Conservation (phyloP, 92 coral and sea anemone genomes). For the Palythoa grandis region DNA sequence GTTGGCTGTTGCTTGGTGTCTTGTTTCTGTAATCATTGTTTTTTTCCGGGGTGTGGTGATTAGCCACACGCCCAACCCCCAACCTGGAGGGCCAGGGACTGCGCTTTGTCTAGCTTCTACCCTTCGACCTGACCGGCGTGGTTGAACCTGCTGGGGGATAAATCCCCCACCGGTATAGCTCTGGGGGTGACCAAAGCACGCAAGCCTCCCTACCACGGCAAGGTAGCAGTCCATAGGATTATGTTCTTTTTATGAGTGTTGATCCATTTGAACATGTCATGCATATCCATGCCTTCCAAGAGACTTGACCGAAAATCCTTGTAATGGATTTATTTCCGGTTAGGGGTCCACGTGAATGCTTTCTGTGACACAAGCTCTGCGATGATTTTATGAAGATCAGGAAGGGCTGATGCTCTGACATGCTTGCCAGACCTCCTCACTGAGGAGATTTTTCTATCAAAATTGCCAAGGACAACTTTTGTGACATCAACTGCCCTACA, state of each 20-base stretch:
- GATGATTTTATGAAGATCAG: slow-evolving; percentile 55
- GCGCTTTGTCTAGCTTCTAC: too few species aligned
- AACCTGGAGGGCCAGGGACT: too few species aligned
- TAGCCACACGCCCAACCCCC: too few species aligned
- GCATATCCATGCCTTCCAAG: slow-evolving; percentile 53
- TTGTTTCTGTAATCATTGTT: too few species aligned
- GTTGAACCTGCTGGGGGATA: too few species aligned
- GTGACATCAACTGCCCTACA: slow-evolving; percentile 55
- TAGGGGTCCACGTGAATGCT: slow-evolving; percentile 41
- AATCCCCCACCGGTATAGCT: too few species aligned
- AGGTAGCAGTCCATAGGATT: too few species aligned
- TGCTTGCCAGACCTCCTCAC: slow-evolving; percentile 61
- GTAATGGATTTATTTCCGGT: slow-evolving; percentile 52
- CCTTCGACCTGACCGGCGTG: too few species aligned
- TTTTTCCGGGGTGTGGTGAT: too few species aligned
- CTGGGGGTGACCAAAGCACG: too few species aligned
- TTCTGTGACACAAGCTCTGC: slow-evolving; percentile 47
- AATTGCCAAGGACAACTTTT: slow-evolving; percentile 42
- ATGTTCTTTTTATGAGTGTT: slow-evolving; percentile 61
- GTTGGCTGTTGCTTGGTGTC: too few species aligned
- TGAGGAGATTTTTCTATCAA: slow-evolving; percentile 44
- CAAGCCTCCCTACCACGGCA: too few species aligned
- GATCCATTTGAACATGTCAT: slow-evolving; percentile 61
- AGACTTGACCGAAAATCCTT: slow-evolving; percentile 43
- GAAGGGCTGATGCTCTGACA: slow-evolving; percentile 26